Conservation (phyloP, 2,888 invertebrate genomes). For the Yponomeuta malinellus region DNA sequence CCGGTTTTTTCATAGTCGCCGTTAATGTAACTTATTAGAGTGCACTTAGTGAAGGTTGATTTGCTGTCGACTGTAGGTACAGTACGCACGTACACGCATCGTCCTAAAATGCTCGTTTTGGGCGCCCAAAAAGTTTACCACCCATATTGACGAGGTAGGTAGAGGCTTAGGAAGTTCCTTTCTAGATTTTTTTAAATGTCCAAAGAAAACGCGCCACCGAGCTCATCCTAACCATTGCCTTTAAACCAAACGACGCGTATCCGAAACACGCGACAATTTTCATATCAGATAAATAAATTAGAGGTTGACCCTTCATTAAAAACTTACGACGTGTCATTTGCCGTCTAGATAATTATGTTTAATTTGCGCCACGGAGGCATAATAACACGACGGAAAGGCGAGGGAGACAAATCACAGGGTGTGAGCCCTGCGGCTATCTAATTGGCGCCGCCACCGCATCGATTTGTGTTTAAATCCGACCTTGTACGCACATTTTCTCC, state of each 20-base stretch:
- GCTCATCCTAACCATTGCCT: background rate
- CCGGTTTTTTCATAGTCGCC: no score
- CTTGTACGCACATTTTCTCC: no score
- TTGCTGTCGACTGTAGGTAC: no score
- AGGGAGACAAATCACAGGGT: background rate
- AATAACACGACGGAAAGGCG: background rate
- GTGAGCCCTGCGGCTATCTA: background rate
- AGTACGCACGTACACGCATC: no score
- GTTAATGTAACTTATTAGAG: no score
- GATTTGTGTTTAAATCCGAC: background rate
- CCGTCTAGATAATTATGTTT: constrained; percentile 44
- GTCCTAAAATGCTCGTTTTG: no score
- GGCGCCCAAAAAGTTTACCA: no score
- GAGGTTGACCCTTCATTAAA: constrained; percentile 36
- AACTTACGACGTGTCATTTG: constrained; percentile 40
- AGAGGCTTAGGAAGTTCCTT: no score
- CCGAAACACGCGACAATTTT: constrained; percentile 24
- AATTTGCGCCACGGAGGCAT: constrained; percentile 28
- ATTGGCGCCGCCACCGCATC: background rate
- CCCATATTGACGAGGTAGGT: no score
- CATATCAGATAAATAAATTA: constrained; percentile 34
- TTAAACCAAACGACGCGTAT: background rate
- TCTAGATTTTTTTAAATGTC: no score
- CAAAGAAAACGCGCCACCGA: background rate
- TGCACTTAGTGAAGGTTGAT: no score